phyloP scores from a whole-genome alignment of 92 coral and sea anemone species.

The Siderastrea siderea region DNA sequence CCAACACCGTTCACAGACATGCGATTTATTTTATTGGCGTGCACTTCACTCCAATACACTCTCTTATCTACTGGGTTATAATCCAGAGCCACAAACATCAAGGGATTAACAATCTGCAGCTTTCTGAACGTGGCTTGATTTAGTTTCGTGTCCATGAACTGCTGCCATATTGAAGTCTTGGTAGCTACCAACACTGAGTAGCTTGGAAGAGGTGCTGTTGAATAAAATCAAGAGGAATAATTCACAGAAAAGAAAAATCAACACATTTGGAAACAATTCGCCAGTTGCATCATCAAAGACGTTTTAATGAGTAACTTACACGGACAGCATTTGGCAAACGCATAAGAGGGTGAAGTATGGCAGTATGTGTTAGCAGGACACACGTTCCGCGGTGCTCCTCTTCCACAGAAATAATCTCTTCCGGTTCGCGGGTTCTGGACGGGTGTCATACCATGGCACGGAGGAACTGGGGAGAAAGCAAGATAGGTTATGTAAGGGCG shows the following conservation, averaged over 20 bases:
- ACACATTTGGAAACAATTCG: too few species aligned
- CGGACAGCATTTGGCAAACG: constrained; percentile 73
- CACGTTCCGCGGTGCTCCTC: constrained; percentile 24
- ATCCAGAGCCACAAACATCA: constrained; percentile 76
- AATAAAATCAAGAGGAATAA: background rate
- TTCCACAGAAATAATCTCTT: constrained; percentile 71
- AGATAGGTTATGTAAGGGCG: background rate
- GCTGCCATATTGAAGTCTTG: constrained; percentile 77
- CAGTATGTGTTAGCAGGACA: constrained; percentile 78
- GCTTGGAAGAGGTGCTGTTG: constrained; percentile 78
- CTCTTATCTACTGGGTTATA: constrained; percentile 86
- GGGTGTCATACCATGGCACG: constrained; percentile 77
- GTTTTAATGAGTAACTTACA: constrained; percentile 13
- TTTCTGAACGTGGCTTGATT: constrained; percentile 64
- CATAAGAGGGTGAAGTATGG: constrained; percentile 63
- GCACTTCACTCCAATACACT: constrained; percentile 90
- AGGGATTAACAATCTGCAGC: constrained; percentile 81
- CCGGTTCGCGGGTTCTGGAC: constrained; percentile 57
- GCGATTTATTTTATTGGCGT: constrained; percentile 72
- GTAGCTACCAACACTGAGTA: constrained; percentile 81
- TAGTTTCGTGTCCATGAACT: constrained; percentile 66
- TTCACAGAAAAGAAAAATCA: background rate
- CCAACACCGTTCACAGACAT: constrained; percentile 76
- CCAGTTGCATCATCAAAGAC: too few species aligned
- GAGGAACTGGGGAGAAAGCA: constrained; percentile 38